phyloP scores from a whole-genome alignment of 1,140 invertebrate genomes.

The Drosophila watanabei region DNA sequence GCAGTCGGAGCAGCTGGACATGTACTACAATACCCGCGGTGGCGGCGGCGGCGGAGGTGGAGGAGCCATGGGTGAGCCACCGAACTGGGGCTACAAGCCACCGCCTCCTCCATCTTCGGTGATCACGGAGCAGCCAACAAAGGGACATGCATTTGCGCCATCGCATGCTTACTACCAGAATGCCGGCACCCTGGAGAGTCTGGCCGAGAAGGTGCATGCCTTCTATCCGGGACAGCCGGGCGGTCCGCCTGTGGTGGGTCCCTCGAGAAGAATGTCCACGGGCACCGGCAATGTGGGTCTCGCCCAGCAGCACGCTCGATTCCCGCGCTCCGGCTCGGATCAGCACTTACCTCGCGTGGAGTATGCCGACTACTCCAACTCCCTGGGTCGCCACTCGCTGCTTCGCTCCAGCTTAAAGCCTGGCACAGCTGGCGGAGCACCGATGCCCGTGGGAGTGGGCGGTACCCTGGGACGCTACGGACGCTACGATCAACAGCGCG shows the following conservation, averaged over 20 bases:
- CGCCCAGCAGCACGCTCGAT: slow-evolving; percentile 81
- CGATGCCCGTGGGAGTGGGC: slow-evolving; percentile 75
- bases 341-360: slow-evolving; percentile 93
- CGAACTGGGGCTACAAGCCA: slow-evolving; percentile 86
- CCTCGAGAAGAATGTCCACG: slow-evolving; percentile 88
- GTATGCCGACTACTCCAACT: slow-evolving; percentile 90
- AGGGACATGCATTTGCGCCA: slow-evolving; percentile 92
- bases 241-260: slow-evolving; percentile 77
- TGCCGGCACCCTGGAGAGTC: slow-evolving; percentile 91
- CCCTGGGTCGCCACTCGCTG: slow-evolving; percentile 90
- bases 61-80: slow-evolving; percentile 86
- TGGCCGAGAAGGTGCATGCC: slow-evolving; percentile 95
- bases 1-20: slow-evolving; percentile 90
- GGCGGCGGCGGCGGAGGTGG: slow-evolving; percentile 75
- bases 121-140: slow-evolving; percentile 95
- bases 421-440: slow-evolving; percentile 83
- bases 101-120: slow-evolving; percentile 92
- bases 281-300: slow-evolving; percentile 85
- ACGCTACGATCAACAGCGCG: slow-evolving; percentile 80
- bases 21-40: slow-evolving; percentile 92
- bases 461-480: slow-evolving; percentile 85
- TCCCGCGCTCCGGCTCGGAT: slow-evolving; percentile 94
- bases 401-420: slow-evolving; percentile 92
- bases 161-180: slow-evolving; percentile 95
- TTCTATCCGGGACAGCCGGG: slow-evolving; percentile 89